Evolutionary conservation across 2,113 vertebrate genomes (phyloP), one percentile per base, ranked within the genome.

Genomic region (Tor tambroides): DNA sequence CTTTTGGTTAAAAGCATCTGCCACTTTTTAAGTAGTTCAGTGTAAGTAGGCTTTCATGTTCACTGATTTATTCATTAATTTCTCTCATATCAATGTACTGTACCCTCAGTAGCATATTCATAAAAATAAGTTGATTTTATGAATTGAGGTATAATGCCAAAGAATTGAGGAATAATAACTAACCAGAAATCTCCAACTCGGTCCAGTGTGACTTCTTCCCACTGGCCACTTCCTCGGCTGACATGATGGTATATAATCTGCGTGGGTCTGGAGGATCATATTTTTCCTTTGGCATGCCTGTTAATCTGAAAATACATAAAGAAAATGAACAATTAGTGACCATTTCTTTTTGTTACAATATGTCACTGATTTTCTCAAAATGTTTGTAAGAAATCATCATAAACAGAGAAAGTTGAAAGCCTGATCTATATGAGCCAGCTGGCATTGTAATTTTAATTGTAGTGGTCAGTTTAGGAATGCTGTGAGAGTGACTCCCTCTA

Each of bases 201-300:
- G 97, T 96, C 98, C 98, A 99, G 93, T 99, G 94, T 69, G 97
- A 97, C 94, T 98, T 99, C 95, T 99, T 99, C 90, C 98, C 98
- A 32, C 95, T 98, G 92, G 97, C 97, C 92, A 94, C 96, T 94
- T 99, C 98, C 94, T 99, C 98, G 59, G 97, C 95, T 90, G 98
- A 97, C 98, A 99, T 99, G 96, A 99, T 99, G 95, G 98, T 98
- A 91, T 99, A 99, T 95, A 99, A 97, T 95, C 97, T 95, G 92
- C 97, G 97, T 93, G 97, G 97, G 96, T 99, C 98, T 90, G 98
- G 98, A 94, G 98, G 97, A 93, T 99, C 98, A 99, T 99, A 99
- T 98, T 99, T 99, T 98, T 99, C 98, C 95, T 99, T 99, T 97
- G 98, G 98, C 98, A 99, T 99, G 96, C 97, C 98, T 97, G 95